Evolutionary conservation across 2,113 vertebrate genomes (phyloP).

Genomic region (Gnathonemus echidnorhynchus): DNA sequence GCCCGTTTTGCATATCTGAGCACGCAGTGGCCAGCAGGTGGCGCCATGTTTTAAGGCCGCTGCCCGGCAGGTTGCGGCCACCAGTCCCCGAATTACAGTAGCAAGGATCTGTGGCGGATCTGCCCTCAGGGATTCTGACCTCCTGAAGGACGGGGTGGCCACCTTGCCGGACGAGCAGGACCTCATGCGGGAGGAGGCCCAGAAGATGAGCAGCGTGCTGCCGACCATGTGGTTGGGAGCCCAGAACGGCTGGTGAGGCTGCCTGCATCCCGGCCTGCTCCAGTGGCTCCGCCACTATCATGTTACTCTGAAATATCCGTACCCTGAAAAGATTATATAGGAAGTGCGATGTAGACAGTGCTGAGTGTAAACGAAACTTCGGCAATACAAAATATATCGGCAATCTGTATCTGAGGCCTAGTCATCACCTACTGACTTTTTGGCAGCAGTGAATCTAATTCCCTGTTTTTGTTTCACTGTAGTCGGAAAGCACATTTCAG

Average conservation of each 20-base stretch:
- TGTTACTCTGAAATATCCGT: background rate
- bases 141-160: slow-evolving; percentile 74
- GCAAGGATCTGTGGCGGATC: background rate
- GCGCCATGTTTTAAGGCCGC: background rate
- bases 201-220: slow-evolving; percentile 95
- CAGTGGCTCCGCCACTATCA: background rate
- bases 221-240: slow-evolving; percentile 98
- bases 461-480: background rate
- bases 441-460: background rate
- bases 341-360: background rate
- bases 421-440: background rate
- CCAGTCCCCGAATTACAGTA: background rate
- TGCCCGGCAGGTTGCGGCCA: background rate
- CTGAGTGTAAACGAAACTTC: background rate
- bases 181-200: slow-evolving; percentile 87
- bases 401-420: background rate
- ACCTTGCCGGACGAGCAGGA: slow-evolving; percentile 79
- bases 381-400: background rate
- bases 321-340: background rate
- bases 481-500: background rate
- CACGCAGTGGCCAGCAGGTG: background rate
- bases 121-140: slow-evolving; percentile 67
- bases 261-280: background rate
- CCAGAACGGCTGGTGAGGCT: slow-evolving; percentile 87
- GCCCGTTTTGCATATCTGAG: background rate